phyloP scores from a whole-genome alignment of 2,888 invertebrate species.

The Plemyria rubiginata region DNA sequence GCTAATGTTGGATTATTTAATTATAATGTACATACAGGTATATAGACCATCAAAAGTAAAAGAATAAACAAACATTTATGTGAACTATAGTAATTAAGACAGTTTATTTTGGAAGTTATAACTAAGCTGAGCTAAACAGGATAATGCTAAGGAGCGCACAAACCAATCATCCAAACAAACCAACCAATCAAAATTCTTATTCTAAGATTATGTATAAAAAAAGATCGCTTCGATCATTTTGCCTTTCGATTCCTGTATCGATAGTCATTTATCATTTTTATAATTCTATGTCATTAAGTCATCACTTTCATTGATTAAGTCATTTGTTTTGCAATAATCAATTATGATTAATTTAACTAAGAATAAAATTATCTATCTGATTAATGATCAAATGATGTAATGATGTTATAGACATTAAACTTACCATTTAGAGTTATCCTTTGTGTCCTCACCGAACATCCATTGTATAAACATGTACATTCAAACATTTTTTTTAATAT shows the following conservation, averaged over 20 bases:
- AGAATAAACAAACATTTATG: background rate
- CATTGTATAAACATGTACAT: conserved; percentile 61
- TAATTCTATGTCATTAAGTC: conserved; percentile 40
- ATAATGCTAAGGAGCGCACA: too few relatives aligned
- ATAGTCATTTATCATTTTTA: conserved; percentile 30
- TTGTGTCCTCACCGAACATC: conserved; percentile 61
- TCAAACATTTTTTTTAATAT: conserved; percentile 64
- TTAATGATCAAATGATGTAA: conserved; percentile 9
- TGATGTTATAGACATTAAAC: conserved; percentile 43
- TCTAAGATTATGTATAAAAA: conserved; percentile 22
- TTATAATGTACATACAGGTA: too few relatives aligned
- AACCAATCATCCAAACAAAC: too few relatives aligned
- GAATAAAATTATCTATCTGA: conserved; percentile 11
- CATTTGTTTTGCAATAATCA: conserved; percentile 24
- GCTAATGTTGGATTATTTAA: background rate
- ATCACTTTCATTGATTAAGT: conserved; percentile 39
- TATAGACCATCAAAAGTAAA: background rate
- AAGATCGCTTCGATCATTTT: conserved; percentile 42
- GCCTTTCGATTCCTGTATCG: conserved; percentile 15
- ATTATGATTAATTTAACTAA: conserved; percentile 26
- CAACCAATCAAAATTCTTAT: too few relatives aligned
- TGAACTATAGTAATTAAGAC: too few relatives aligned
- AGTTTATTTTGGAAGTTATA: too few relatives aligned
- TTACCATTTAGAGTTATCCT: conserved; percentile 61
- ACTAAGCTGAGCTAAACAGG: too few relatives aligned